A percentile compares a stretch with the other conserved stretches of the same genome.
Evolutionary conservation across 2,113 vertebrate species (phyloP).

Genomic region (Benitochromis conjunctus): DNA sequence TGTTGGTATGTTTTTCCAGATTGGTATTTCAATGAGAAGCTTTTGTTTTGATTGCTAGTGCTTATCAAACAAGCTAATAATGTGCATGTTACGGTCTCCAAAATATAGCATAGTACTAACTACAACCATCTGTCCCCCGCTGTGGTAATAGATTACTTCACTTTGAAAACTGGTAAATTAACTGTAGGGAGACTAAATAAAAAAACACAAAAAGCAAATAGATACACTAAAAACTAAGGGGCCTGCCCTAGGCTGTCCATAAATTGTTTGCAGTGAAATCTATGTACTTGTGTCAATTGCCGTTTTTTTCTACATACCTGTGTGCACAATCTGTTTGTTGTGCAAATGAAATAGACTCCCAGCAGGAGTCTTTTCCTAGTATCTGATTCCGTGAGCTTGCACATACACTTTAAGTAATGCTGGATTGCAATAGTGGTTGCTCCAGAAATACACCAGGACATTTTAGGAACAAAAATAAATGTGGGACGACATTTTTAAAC

Average conservation of each 20-base stretch:
- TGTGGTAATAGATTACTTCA: conserved; percentile 7
- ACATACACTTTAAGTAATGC: not conserved
- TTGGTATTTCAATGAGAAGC: not conserved
- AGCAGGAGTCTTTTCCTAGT: not conserved
- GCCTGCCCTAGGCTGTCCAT: not conserved
- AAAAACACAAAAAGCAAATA: conserved; percentile 3
- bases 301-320: not conserved
- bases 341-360: not conserved
- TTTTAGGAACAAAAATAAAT: not conserved
- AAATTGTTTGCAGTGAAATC: not conserved
- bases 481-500: not conserved
- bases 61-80: not conserved
- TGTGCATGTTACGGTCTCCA: not conserved
- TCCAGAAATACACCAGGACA: not conserved
- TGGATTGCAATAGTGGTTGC: not conserved
- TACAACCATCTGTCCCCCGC: not conserved
- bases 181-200: not conserved
- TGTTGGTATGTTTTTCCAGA: not conserved
- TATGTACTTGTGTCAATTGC: not conserved
- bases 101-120: not conserved
- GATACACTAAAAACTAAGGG: not conserved
- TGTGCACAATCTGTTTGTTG: not conserved
- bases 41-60: not conserved
- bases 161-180: not conserved
- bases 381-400: not conserved